Percentiles rank a stretch among this genome's conserved stretches.
These are phyloP conservation scores for Pygoscelis antarcticus DNA, from an alignment of 2,113 vertebrate species.

Conservation along the genomic window DNA sequence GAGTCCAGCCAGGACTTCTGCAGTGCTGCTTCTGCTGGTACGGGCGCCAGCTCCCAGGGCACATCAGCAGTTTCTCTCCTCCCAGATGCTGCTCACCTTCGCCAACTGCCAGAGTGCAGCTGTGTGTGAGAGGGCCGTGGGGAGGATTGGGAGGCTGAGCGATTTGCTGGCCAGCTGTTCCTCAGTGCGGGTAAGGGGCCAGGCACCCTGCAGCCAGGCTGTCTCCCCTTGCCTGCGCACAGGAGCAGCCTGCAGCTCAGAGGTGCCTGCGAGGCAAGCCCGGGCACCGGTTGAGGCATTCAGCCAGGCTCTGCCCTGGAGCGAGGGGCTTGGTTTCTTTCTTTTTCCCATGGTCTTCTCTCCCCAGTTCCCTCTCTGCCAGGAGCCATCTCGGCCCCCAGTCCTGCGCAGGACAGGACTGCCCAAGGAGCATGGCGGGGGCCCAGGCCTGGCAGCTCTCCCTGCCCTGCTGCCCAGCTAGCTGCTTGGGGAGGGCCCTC, in stretches of 20 bases:
- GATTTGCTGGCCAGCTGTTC: neutral
- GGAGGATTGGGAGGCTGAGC: neutral
- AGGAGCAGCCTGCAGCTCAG: neutral
- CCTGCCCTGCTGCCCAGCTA: too few species aligned
- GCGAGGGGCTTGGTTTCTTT: neutral
- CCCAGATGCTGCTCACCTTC: neutral
- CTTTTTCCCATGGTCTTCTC: too few species aligned
- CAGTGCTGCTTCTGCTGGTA: neutral
- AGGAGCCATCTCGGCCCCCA: too few species aligned
- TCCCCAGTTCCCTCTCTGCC: too few species aligned
- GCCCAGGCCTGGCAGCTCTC: too few species aligned
- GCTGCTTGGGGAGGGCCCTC: too few species aligned
- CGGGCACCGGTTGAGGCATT: neutral
- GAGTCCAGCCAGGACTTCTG: neutral
- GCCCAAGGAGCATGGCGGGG: too few species aligned
- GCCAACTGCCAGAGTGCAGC: neutral
- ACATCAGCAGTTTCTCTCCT: neutral
- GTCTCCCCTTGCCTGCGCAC: too few species aligned
- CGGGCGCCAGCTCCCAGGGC: neutral
- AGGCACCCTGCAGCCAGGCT: neutral
- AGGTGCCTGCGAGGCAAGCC: neutral
- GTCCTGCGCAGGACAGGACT: too few species aligned
- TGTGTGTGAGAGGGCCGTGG: neutral
- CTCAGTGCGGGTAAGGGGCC: neutral
- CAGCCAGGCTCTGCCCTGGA: neutral